Conservation (phyloP, 2,888 invertebrate species). For the Thereva unica region DNA sequence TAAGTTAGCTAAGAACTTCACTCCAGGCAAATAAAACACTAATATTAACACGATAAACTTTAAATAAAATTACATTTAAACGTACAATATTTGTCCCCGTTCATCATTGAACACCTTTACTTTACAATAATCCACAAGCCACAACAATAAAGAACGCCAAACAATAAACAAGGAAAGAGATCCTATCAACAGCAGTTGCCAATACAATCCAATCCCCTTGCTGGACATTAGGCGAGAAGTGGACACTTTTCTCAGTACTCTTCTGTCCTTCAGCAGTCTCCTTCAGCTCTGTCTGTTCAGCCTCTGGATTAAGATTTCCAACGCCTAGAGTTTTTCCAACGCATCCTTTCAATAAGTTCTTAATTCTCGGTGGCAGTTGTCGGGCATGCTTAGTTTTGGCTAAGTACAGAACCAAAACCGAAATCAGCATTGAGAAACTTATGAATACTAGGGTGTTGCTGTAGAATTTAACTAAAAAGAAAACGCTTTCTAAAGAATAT, state of each 20-base stretch:
- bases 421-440: constrained; percentile 58
- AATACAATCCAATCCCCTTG: constrained; percentile 68
- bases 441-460: constrained; percentile 60
- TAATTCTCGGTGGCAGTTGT: constrained; percentile 57
- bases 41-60: no score
- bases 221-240: constrained; percentile 45
- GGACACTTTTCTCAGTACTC: no score
- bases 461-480: constrained; percentile 60
- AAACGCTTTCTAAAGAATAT: constrained; percentile 16
- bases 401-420: constrained; percentile 61
- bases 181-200: constrained; percentile 55
- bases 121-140: neutral
- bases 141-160: neutral
- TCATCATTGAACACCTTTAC: no score
- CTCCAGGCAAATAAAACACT: no score
- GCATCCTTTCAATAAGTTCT: constrained; percentile 51
- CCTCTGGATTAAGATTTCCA: constrained; percentile 49
- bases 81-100: no score
- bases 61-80: no score
- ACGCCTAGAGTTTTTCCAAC: constrained; percentile 42
- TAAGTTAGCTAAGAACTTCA: no score
- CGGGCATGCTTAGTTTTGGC: constrained; percentile 57
- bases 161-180: neutral
- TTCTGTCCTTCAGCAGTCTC: constrained; percentile 44
- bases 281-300: constrained; percentile 41